These are phyloP conservation scores for Cybosia mesomella DNA, from an alignment of 2,888 invertebrate species.

Conservation along the genomic window DNA sequence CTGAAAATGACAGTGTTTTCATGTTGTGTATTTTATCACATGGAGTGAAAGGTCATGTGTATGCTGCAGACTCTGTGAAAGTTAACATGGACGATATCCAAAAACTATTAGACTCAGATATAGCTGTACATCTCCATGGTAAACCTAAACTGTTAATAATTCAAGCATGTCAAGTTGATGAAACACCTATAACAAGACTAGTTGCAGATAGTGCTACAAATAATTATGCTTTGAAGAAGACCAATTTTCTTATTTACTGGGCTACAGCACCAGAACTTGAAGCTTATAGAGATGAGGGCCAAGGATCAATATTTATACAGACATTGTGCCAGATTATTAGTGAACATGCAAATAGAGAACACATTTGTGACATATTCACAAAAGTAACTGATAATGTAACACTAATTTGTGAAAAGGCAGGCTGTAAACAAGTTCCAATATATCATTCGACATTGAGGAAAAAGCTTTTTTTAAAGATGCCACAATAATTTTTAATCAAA, in stretches of 20 bases:
- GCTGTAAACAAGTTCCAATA: slow-evolving; percentile 71
- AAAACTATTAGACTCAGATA: slow-evolving; percentile 71
- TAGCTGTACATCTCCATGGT: slow-evolving; percentile 61
- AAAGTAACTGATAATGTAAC: slow-evolving; percentile 69
- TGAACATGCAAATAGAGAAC: slow-evolving; percentile 62
- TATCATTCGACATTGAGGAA: slow-evolving; percentile 72
- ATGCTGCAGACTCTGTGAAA: slow-evolving; percentile 77
- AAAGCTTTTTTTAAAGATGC: slow-evolving; percentile 71
- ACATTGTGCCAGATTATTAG: slow-evolving; percentile 66
- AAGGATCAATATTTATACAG: slow-evolving; percentile 79
- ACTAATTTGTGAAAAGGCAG: slow-evolving; percentile 56
- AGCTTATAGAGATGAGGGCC: slow-evolving; percentile 70
- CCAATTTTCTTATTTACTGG: slow-evolving; percentile 77
- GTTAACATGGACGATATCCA: slow-evolving; percentile 77
- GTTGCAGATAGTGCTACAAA: slow-evolving; percentile 67
- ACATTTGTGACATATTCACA: slow-evolving; percentile 75
- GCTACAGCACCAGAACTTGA: slow-evolving; percentile 80
- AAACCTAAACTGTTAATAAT: slow-evolving; percentile 78
- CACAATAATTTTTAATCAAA: slow-evolving; percentile 6
- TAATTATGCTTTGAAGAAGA: slow-evolving; percentile 63
- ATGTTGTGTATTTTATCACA: slow-evolving; percentile 81
- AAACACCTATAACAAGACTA: slow-evolving; percentile 50
- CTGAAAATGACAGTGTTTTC: slow-evolving; percentile 73
- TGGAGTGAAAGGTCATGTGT: slow-evolving; percentile 77
- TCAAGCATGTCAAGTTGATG: slow-evolving; percentile 79